phyloP scores from a whole-genome alignment of 2,888 invertebrate species.

The Calameuta pallipes region DNA sequence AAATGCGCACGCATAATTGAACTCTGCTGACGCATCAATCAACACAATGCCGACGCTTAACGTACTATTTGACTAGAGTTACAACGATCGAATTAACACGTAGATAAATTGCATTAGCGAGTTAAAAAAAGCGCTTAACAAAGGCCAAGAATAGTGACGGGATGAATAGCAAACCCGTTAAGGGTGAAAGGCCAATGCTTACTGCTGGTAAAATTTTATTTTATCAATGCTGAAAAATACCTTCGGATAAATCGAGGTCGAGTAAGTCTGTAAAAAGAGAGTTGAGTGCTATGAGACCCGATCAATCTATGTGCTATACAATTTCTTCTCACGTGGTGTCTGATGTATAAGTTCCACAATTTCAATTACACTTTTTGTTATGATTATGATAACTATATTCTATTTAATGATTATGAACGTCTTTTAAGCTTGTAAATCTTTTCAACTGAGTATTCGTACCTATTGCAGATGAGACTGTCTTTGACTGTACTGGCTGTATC shows the following conservation, averaged over 20 bases:
- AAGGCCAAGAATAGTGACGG: neutral
- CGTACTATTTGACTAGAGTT: neutral
- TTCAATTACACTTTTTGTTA: neutral
- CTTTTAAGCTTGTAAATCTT: neutral
- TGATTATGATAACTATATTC: conserved; percentile 1
- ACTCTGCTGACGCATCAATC: neutral
- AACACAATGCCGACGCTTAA: neutral
- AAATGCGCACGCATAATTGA: neutral
- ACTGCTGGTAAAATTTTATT: neutral
- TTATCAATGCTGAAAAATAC: conserved; percentile 30
- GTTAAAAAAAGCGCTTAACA: neutral
- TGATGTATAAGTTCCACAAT: neutral
- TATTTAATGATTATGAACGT: neutral
- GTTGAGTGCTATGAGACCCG: conserved; percentile 20
- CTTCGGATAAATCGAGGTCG: conserved; percentile 57
- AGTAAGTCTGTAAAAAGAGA: conserved; percentile 59
- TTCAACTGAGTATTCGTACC: conserved; percentile 39
- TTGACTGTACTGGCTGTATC: conserved; percentile 45
- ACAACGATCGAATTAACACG: neutral
- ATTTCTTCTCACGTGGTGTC: neutral
- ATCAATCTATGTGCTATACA: neutral
- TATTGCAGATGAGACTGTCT: conserved; percentile 44
- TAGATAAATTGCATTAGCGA: neutral
- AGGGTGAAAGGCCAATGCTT: neutral
- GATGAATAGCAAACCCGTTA: neutral